These are phyloP conservation scores for Penaeus indicus DNA, from an alignment of 1,140 invertebrate species.

Conservation along the genomic window DNA sequence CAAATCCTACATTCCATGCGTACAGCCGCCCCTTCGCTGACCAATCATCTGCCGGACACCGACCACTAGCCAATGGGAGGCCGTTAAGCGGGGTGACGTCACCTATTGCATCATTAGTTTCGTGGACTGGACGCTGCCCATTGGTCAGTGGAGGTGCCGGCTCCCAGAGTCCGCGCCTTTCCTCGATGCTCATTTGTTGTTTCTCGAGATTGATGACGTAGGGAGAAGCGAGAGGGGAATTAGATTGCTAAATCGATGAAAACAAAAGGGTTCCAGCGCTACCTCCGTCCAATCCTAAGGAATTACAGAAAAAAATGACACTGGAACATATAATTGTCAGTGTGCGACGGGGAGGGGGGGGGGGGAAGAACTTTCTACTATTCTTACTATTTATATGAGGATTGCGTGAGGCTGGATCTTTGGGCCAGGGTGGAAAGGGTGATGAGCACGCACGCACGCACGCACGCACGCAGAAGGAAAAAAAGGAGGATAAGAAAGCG, in stretches of 20 bases:
- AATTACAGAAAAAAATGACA: too few species aligned
- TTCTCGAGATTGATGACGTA: constrained; percentile 38
- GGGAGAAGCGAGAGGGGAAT: neutral
- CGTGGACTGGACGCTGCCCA: constrained; percentile 50
- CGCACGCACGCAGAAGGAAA: too few species aligned
- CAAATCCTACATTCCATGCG: constrained; percentile 38
- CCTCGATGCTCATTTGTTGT: constrained; percentile 43
- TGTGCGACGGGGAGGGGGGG: too few species aligned
- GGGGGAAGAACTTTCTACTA: too few species aligned
- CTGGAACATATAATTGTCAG: too few species aligned
- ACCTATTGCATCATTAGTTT: constrained; percentile 59
- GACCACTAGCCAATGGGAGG: constrained; percentile 44
- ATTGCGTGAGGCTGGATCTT: too few species aligned
- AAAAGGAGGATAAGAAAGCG: too few species aligned
- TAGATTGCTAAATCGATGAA: constrained; percentile 40
- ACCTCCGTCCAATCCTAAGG: too few species aligned
- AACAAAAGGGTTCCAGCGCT: constrained; percentile 3
- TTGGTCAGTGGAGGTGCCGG: constrained; percentile 59
- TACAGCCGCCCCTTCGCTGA: constrained; percentile 24
- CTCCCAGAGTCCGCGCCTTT: constrained; percentile 11
- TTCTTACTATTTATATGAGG: too few species aligned
- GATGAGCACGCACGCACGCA: too few species aligned
- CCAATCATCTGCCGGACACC: constrained; percentile 50
- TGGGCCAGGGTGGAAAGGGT: too few species aligned
- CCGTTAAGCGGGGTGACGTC: constrained; percentile 43